These are phyloP conservation scores for Xestobium rufovillosum DNA, from an alignment of 2,888 invertebrate species.

Conservation along the genomic window DNA sequence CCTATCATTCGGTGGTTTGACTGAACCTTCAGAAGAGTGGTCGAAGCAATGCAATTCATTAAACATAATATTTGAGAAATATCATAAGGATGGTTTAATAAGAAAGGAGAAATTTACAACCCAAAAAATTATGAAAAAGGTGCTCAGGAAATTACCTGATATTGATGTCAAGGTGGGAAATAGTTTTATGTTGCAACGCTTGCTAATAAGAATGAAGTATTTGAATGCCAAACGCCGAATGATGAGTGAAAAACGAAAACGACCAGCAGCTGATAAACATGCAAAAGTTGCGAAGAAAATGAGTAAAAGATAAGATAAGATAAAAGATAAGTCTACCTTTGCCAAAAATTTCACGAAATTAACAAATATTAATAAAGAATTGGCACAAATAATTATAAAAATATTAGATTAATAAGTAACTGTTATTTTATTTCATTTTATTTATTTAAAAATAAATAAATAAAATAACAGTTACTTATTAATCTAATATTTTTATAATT, in stretches of 20 bases:
- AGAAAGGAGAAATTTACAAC: constrained; percentile 1
- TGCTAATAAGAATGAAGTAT: background rate
- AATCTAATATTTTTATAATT: no score
- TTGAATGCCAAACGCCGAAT: constrained; percentile 2
- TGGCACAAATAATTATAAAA: no score
- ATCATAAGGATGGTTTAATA: constrained; percentile 2
- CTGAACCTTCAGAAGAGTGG: no score
- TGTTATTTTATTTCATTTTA: no score
- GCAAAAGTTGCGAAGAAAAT: background rate
- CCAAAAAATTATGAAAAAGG: no score
- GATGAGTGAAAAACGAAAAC: background rate
- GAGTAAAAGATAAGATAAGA: background rate
- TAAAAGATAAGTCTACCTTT: no score
- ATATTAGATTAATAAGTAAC: no score
- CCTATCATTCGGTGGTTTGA: constrained; percentile 22
- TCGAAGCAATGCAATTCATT: no score
- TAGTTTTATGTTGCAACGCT: constrained; percentile 1
- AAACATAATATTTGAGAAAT: background rate
- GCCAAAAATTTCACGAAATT: no score
- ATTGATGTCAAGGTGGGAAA: background rate
- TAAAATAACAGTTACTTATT: no score
- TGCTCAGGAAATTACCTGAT: constrained; percentile 1
- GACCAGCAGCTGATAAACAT: constrained; percentile 1
- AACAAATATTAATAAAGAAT: no score
- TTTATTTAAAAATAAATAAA: no score